Evolutionary conservation across 37 sponge, comb jelly and placozoan species (phyloP).

Genomic region (Diacarnus erythraeanus): DNA sequence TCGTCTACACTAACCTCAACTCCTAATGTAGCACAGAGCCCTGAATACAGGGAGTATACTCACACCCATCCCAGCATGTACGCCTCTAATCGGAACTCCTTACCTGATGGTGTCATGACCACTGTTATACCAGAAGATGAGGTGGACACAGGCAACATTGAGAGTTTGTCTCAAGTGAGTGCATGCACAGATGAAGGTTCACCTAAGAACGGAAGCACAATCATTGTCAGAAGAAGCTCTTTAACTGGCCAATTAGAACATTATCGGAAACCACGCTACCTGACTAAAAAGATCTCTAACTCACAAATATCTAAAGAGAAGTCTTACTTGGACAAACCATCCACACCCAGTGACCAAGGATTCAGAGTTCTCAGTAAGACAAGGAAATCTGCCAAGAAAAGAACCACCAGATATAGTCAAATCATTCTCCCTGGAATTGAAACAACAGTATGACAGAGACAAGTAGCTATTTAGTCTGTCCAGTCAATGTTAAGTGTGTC

Average conservation of each 20-base stretch:
- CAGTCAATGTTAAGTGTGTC: too few relatives aligned
- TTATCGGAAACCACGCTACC: not conserved
- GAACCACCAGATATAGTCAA: not conserved
- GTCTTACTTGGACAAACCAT: not conserved
- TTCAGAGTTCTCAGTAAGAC: not conserved
- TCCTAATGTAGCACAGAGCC: not conserved
- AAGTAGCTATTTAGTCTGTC: not conserved
- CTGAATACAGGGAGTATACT: not conserved
- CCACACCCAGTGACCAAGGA: not conserved
- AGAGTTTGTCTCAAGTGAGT: too few relatives aligned
- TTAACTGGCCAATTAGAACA: slow-evolving; percentile 50
- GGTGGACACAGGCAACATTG: not conserved
- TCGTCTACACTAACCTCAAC: not conserved
- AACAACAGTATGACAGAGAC: slow-evolving; percentile 14
- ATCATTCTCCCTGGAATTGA: slow-evolving; percentile 17
- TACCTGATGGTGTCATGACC: not conserved
- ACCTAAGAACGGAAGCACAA: not conserved
- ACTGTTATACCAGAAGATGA: not conserved
- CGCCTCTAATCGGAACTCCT: not conserved
- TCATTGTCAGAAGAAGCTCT: slow-evolving; percentile 44
- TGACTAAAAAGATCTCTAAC: not conserved
- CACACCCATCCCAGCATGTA: not conserved
- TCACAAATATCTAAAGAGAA: not conserved
- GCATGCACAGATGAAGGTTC: not conserved
- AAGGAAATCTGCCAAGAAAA: not conserved